Evolutionary conservation across 2,888 invertebrate genomes (phyloP), one percentile per base, ranked within the genome.

Genomic region (Drosophila ezoana): DNA sequence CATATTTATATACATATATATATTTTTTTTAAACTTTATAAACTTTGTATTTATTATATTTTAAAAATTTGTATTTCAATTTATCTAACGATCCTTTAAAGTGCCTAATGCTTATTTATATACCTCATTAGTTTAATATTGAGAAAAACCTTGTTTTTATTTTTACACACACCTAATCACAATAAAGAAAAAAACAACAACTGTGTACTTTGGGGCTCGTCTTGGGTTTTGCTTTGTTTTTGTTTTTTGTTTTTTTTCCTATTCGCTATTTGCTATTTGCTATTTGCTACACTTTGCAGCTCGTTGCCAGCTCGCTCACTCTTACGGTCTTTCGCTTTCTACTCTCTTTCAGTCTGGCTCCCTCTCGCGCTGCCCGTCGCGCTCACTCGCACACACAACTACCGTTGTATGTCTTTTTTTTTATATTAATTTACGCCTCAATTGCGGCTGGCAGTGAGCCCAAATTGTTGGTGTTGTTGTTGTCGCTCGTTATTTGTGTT

Each of bases 361-460:
- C 11, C 51, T 20, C 40, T 8, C 11, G 38, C 11, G 35, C 47
- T 43, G 8, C 14, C n/a, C 28, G 4, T 33, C 10, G n/a, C 4
- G 9, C 35, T 41, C 41, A 2, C 32, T 33, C 47, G 10, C 44
- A 14, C 14, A 10, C 51, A 5, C 58, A 16, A 45, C 35, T 37
- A 20, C 53, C 61, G 49, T 60, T 57, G 37, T 37, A 18, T 28
- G 28, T 8, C 8, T 8, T 28, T 23, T 28, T 58, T 58, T 44
- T 40, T 49, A 13, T 58, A 35, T 57, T 72, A 40, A 56, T 67
- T 47, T 20, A 37, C 57, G 47, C 41, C 45, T 54, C 58, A 58
- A 59, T 72, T 67, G 44, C 66, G 41, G 40, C 40, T 47, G 59
- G 43, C 66, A 62, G 60, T 61, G 69, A 69, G 49, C 56, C 61